Evolutionary conservation across 2,888 invertebrate genomes (phyloP).

Genomic region (Melinopterus prodromus): DNA sequence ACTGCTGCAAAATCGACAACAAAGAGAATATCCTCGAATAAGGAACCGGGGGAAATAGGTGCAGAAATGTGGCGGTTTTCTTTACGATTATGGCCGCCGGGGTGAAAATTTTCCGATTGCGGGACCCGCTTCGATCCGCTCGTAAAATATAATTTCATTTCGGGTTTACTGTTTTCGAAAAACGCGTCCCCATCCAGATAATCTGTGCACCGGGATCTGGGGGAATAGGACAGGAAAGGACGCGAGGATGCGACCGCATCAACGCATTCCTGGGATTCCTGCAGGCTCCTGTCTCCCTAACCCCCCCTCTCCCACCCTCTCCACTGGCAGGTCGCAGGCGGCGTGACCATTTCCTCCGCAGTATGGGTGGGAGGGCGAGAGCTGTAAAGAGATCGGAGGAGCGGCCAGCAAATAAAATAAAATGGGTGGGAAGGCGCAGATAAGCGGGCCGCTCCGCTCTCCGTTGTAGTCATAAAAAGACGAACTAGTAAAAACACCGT

Average conservation of each 20-base stretch:
- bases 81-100: constrained; percentile 45
- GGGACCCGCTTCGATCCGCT: constrained; percentile 22
- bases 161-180: constrained; percentile 47
- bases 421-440: constrained; percentile 4
- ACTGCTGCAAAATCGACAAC: constrained; percentile 4
- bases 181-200: constrained; percentile 42
- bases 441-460: neutral
- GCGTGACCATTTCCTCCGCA: neutral
- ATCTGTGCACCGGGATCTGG: constrained; percentile 39
- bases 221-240: neutral
- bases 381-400: constrained; percentile 4
- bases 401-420: constrained; percentile 4
- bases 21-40: constrained; percentile 11
- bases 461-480: neutral
- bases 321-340: neutral
- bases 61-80: constrained; percentile 28
- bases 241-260: neutral
- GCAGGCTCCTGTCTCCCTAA: neutral
- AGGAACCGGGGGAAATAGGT: constrained; percentile 11
- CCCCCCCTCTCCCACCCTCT: neutral
- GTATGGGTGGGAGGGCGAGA: neutral
- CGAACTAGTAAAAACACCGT: constrained; percentile 4
- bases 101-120: constrained; percentile 35
- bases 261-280: constrained; percentile 18
- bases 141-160: constrained; percentile 49